phyloP scores from a whole-genome alignment of 2,888 invertebrate genomes.

The Axea sp. region DNA sequence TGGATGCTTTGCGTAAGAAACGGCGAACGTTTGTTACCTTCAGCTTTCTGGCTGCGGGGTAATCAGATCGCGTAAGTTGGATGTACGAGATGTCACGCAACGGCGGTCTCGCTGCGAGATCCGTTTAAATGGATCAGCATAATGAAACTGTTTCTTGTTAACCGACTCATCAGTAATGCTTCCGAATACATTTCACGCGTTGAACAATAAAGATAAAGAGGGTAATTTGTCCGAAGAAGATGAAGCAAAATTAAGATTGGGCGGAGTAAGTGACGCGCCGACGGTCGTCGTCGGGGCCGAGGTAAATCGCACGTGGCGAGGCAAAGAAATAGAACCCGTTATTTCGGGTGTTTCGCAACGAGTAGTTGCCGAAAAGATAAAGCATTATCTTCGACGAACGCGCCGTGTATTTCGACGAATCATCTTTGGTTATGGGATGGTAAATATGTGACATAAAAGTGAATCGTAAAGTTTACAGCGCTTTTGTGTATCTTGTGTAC shows the following conservation, averaged over 20 bases:
- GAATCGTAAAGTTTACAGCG: constrained; percentile 32
- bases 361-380: constrained; percentile 16
- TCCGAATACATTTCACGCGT: constrained; percentile 29
- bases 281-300: no score
- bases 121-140: constrained; percentile 50
- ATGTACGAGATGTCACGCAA: constrained; percentile 59
- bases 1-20: constrained; percentile 70
- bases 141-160: constrained; percentile 62
- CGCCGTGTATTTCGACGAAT: constrained; percentile 15
- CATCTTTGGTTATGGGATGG: constrained; percentile 26
- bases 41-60: constrained; percentile 59
- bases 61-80: constrained; percentile 59
- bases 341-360: constrained; percentile 4
- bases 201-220: constrained; percentile 37
- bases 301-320: no score
- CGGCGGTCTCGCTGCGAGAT: constrained; percentile 53
- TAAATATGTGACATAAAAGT: constrained; percentile 29
- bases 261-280: constrained; percentile 1
- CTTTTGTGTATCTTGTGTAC: constrained; percentile 21
- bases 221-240: constrained; percentile 18
- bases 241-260: constrained; percentile 8
- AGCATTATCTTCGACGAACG: no score
- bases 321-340: no score
- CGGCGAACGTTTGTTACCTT: constrained; percentile 68
- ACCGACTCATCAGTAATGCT: constrained; percentile 40